A percentile compares a stretch with the other conserved stretches of the same genome.
phyloP scores from a whole-genome alignment of 2,113 vertebrate species.

The Oceanites oceanicus region DNA sequence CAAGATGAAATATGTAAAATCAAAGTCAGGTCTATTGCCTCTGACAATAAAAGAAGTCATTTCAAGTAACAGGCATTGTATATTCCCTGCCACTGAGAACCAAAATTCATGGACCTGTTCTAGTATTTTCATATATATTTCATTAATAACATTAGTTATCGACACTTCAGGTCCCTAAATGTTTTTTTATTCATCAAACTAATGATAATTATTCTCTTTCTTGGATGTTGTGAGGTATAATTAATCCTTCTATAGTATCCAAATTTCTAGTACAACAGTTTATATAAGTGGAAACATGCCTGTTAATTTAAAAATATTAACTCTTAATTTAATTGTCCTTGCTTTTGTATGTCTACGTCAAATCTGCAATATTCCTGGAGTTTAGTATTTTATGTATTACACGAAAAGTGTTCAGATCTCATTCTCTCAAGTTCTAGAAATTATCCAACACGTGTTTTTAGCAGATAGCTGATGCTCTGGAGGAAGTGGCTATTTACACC shows the following conservation, averaged over 20 bases:
- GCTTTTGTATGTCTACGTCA: background rate
- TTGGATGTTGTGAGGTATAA: background rate
- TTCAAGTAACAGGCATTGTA: background rate
- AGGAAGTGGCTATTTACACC: constrained; percentile 44
- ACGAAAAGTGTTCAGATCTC: background rate
- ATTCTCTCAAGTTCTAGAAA: background rate
- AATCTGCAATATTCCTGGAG: background rate
- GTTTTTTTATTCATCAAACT: background rate
- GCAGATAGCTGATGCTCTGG: background rate
- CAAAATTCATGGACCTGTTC: background rate
- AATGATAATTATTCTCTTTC: background rate
- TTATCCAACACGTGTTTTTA: background rate
- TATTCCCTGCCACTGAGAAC: background rate
- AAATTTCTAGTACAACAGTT: background rate
- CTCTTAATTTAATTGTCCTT: background rate
- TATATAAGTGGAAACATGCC: background rate
- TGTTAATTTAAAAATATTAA: background rate
- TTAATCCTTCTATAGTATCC: background rate
- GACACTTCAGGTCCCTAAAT: background rate
- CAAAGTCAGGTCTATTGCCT: background rate
- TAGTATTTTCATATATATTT: background rate
- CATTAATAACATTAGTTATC: background rate
- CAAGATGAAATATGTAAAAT: background rate
- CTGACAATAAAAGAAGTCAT: background rate
- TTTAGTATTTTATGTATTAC: background rate